A percentile compares a stretch with the other conserved stretches of the same genome.
Evolutionary conservation across 2,888 invertebrate species (phyloP).

Genomic region (Tetranychus piercei): DNA sequence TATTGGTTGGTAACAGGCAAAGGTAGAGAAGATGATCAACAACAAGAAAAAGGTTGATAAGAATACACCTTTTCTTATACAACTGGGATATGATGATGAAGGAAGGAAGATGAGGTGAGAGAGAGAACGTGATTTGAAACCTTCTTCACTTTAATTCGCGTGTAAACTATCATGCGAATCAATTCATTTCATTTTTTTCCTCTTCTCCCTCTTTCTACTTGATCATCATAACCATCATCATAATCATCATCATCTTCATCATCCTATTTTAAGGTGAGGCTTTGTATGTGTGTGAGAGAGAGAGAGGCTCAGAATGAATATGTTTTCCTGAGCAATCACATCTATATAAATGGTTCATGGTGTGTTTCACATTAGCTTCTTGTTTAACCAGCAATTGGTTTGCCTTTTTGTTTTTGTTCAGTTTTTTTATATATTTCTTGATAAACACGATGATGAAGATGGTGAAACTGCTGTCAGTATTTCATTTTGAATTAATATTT

Average conservation of each 20-base stretch:
- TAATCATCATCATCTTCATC: constrained; percentile 4
- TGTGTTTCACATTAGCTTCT: background rate
- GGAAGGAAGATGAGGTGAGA: constrained; percentile 13
- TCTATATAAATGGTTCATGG: background rate
- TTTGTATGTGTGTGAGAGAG: background rate
- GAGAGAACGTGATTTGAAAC: constrained; percentile 11
- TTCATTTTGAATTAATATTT: no score
- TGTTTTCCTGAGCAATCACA: background rate
- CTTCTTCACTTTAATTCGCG: background rate
- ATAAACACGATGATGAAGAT: no score
- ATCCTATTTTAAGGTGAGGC: background rate
- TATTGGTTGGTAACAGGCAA: constrained; percentile 13
- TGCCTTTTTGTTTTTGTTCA: no score
- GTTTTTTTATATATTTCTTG: no score
- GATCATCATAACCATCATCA: background rate
- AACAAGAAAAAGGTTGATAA: background rate
- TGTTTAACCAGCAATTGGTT: no score
- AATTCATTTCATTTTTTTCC: background rate
- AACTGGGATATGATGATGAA: constrained; percentile 4
- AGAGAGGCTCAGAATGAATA: background rate
- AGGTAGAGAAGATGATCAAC: background rate
- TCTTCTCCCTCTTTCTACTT: background rate
- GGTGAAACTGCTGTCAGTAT: no score
- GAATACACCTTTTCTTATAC: background rate
- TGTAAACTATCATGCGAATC: constrained; percentile 7